Evolutionary conservation across 64 coral and sea anemone genomes (phyloP), one percentile per base, ranked within the genome.

Genomic region (Hydrozoanthus tunicans): DNA sequence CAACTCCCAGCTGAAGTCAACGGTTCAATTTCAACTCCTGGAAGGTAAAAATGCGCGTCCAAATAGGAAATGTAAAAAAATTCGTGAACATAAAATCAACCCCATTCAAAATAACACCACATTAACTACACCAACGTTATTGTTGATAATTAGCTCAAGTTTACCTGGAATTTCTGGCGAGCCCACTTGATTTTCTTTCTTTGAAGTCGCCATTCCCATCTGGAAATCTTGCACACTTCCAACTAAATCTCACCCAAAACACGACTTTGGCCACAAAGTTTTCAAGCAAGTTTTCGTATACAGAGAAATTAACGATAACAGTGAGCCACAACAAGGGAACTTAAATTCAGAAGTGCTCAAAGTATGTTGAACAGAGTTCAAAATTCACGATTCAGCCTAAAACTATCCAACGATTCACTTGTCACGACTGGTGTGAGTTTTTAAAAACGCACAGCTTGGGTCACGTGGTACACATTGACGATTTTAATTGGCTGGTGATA

Each of bases 151-250:
- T 32, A 24, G 64, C 51, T 23, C 13, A 6, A 51, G 43, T 20
- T 75, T 70, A 88, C 84, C 84, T 58, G 69, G 32, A 88, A 74
- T 17, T 4, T 72, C 4, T 12, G 69, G 23, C 6, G 69, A 74
- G 60, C 32, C 70, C 56, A 9, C 17, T 88, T 76, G 32, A 51
- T 73, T 56, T 17, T 88, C 70, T 7, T 12, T 71, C 55, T 75
- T 88, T 88, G 84, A 88, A 54, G 84, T 74, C 69, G 84, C 84
- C 84, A 88, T 88, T 62, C 84, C 84, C 84, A 88, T 88, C 53
- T 58, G 84, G 9, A 86, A 86, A 73, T 24, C 9, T 72, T 58
- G 52, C 43, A 70, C 56, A 67, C 15, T 58, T 23, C 20, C 10
- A 73, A 66, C 23, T 12, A 51, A 82, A 59, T 6, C 20, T 51